Base-by-base conservation (phyloP, 2,113 vertebrate species). In the Pandion haliaetus region DNA sequence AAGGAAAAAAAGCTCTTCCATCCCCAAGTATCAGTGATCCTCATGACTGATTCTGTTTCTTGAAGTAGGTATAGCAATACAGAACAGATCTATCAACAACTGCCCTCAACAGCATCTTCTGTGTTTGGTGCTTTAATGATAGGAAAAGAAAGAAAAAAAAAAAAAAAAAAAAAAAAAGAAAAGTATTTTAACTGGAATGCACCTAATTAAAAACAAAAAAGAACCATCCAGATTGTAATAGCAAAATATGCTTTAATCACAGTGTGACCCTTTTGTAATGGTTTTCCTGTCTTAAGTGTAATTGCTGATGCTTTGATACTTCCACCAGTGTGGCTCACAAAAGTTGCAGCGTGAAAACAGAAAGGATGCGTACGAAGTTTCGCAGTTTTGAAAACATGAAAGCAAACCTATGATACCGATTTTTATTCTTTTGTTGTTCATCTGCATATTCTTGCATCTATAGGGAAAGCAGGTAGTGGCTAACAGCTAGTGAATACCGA, bases 241-340 rank as follows among this genome's bases (percentile, higher is more conserved):
- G 49, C 52, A 76, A 93, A 94, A 86, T 67, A 40, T 3, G 29
- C 83, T 95, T 91, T 95, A 87, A 92, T 96, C 88, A 59, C 82
- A 84, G 36, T 26, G 45, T 74, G 54, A 79, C 78, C 73, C 70
- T 94, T 94, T 81, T 69, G 45, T 87, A 49, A 91, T 79, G 65
- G 49, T 84, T 91, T 94, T 91, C 73, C 65, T 95, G 66, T 85
- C 70, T 5, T n/a, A 84, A 79, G 57, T 83, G 57, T 93, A 89
- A 76, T 87, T 90, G 90, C 78, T 77, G 93, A 44, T 89, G 82
- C 90, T 96, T 96, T 95, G 89, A 90, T 96, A 82, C 45, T 88
- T 94, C 58, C 38, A 71, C 45, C 66, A n/a, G 70, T 9, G 47
- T 57, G 84, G 29, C 47, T 82, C 88, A 40, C 38, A 32, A 17